Evolutionary conservation across 2,888 invertebrate species (phyloP).

Genomic region (Morpho helenor): DNA sequence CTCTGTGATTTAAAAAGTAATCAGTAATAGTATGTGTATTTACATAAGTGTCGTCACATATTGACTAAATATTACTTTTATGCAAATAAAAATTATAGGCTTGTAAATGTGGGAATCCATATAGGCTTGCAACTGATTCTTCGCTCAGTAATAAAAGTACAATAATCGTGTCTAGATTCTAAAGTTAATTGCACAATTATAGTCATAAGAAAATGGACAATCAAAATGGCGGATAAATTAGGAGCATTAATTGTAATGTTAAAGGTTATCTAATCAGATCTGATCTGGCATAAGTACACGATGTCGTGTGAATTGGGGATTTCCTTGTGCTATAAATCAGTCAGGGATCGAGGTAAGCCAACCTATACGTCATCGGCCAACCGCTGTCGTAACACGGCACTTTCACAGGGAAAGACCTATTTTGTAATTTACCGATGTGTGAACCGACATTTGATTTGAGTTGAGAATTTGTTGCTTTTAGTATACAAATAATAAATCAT

Average conservation of each 20-base stretch:
- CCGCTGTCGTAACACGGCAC: constrained; percentile 50
- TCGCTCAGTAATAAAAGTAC: too few species aligned
- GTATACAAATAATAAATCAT: too few species aligned
- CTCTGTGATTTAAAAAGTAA: too few species aligned
- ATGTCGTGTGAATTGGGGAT: constrained; percentile 74
- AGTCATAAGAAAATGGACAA: neutral
- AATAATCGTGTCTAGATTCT: too few species aligned
- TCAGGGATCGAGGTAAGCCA: constrained; percentile 67
- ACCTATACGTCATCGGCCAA: constrained; percentile 63
- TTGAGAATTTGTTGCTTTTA: constrained; percentile 1
- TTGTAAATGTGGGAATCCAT: too few species aligned
- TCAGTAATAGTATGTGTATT: too few species aligned
- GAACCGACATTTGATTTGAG: constrained; percentile 13
- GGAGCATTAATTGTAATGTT: constrained; percentile 21
- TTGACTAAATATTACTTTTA: too few species aligned
- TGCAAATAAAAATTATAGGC: too few species aligned
- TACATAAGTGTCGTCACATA: too few species aligned
- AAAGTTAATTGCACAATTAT: too few species aligned
- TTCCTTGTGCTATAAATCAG: constrained; percentile 73
- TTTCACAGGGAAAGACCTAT: constrained; percentile 29
- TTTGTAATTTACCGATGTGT: constrained; percentile 15
- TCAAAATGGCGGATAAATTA: neutral
- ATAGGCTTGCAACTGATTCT: too few species aligned
- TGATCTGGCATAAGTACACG: constrained; percentile 38
- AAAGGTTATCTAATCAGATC: constrained; percentile 46